Evolutionary conservation across 2,888 invertebrate species (phyloP).

Genomic region (Leptinotarsa juncta): DNA sequence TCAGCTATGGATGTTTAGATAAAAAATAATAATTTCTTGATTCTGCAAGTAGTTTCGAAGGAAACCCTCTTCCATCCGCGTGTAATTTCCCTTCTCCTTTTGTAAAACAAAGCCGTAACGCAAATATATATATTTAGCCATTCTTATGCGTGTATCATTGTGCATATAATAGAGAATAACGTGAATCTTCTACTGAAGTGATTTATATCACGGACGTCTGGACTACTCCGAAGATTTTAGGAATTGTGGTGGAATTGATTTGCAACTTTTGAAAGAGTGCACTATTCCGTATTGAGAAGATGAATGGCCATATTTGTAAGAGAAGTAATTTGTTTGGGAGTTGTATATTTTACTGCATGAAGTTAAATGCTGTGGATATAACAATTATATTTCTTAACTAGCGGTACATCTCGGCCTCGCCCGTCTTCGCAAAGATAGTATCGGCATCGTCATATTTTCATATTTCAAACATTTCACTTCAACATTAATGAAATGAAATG

Average conservation of each 20-base stretch:
- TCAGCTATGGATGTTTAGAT: constrained; percentile 10
- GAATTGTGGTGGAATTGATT: not conserved
- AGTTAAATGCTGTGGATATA: too few species aligned
- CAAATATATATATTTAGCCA: constrained; percentile 40
- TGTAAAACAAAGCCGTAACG: constrained; percentile 38
- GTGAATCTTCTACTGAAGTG: constrained; percentile 42
- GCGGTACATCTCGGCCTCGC: too few species aligned
- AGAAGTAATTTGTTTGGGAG: too few species aligned
- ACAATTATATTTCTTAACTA: too few species aligned
- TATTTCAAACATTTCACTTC: too few species aligned
- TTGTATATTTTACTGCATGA: too few species aligned
- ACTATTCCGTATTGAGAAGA: too few species aligned
- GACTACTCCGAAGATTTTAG: not conserved
- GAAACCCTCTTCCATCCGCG: constrained; percentile 23
- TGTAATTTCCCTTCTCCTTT: constrained; percentile 35
- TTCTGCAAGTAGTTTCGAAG: constrained; percentile 23
- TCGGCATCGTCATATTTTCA: too few species aligned
- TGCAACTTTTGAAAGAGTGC: too few species aligned
- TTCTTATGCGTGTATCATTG: constrained; percentile 37
- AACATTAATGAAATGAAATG: too few species aligned
- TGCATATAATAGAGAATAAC: constrained; percentile 38
- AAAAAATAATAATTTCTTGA: constrained; percentile 22
- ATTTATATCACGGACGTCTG: constrained; percentile 49
- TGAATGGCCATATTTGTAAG: too few species aligned
- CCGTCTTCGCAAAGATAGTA: too few species aligned